Base-by-base conservation (phyloP, 1,140 invertebrate species). In the Microplitis demolitor region DNA sequence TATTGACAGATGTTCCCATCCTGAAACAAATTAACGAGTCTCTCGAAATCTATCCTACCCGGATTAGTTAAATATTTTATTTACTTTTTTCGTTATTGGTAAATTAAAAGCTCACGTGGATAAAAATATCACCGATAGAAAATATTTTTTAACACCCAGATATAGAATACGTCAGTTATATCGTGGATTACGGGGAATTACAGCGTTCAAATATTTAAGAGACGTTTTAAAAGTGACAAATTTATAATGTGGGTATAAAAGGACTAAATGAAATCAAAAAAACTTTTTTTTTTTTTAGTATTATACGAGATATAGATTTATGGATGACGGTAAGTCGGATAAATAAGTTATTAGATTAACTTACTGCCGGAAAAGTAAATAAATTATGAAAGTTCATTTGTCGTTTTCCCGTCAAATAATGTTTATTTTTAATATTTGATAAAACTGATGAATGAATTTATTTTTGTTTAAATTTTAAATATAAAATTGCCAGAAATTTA, bases 161-260 rank as follows among this genome's bases (percentile, higher is more conserved):
- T 45, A 45, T 66, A 75, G 69, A 75, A 68, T 14, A 61, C 58
- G 74, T 75, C 74, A 72, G 50, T 75, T 70, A 75, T 54, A 53
- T 11, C 45, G 34, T 39, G 74, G 74, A 69, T 75, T 75, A 75
- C 69, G 66, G 39, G 74, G 74, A 69, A 72, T 75, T 75, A 75
- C 69, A 69, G 37, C 60, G 34, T 58, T 9, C 14, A 66, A 75
- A 61, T 66, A 62, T 61, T 37, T 74, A 69, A 71, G 13, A 11
- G 13, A 54, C 72, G 37, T 66, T 71, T 74, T 71, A 50, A 6
- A 66, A 72, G 69, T 75, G 74, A 75, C 70, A 72, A 75, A 69
- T 75, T 75, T 68, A 72, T 72, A 75, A 56, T 61, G 67, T 34
- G 24, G 56, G 51, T 51, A 39, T 39, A 39, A 45, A 45, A 60